A percentile compares a stretch with the other conserved stretches of the same genome.
Evolutionary conservation across 2,888 invertebrate species (phyloP).

Genomic region (Eupeodes latifasciatus): DNA sequence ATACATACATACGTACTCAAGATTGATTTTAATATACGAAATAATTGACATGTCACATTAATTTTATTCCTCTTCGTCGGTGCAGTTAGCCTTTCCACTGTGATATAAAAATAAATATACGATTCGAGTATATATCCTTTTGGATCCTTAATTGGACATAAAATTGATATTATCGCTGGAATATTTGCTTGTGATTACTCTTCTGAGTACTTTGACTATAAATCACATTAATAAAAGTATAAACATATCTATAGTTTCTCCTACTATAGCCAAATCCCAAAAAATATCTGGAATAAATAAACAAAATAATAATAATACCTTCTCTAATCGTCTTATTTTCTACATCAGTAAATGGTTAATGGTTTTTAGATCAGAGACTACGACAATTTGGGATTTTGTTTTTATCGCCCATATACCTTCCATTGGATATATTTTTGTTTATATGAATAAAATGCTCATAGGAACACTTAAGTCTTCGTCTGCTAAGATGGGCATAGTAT

Average conservation of each 20-base stretch:
- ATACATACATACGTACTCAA: background rate
- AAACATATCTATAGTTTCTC: background rate
- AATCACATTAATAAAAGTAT: constrained; percentile 19
- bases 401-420: background rate
- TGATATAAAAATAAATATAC: too few species aligned
- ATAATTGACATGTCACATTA: constrained; percentile 22
- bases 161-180: constrained; percentile 41
- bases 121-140: constrained; percentile 35
- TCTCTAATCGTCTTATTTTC: constrained; percentile 25
- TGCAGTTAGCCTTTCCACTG: constrained; percentile 5
- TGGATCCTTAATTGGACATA: constrained; percentile 64
- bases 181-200: constrained; percentile 25
- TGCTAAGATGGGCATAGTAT: background rate
- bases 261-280: background rate
- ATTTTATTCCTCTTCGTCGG: background rate
- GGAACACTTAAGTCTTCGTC: constrained; percentile 20
- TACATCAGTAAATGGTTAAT: background rate
- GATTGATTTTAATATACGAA: constrained; percentile 22
- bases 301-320: background rate
- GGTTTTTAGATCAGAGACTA: constrained; percentile 21
- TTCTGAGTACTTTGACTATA: constrained; percentile 24
- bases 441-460: constrained; percentile 31
- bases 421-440: constrained; percentile 8
- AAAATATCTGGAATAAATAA: background rate
- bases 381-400: constrained; percentile 12